A percentile compares a stretch with the other conserved stretches of the same genome.
Conservation (phyloP, 2,888 invertebrate species). For the Aphidius colemani region DNA sequence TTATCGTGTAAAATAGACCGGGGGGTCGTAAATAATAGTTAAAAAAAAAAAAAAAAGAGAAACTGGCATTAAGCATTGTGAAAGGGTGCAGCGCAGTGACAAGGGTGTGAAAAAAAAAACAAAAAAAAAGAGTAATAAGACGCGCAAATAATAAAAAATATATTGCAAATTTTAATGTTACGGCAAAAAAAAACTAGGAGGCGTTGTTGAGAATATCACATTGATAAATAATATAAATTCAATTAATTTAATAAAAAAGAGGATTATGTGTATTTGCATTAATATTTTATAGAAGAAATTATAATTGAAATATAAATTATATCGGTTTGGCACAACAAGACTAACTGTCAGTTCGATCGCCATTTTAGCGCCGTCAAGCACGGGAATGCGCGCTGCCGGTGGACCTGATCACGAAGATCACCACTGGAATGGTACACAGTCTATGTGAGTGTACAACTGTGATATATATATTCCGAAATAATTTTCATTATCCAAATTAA, state of each 20-base stretch:
- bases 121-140: slow-evolving; percentile 7
- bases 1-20: slow-evolving; percentile 27
- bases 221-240: not conserved
- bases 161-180: slow-evolving; percentile 20
- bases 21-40: slow-evolving; percentile 21
- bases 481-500: not conserved
- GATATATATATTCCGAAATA: slow-evolving; percentile 12
- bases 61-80: slow-evolving; percentile 41
- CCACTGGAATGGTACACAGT: slow-evolving; percentile 34
- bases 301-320: not conserved
- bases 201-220: not conserved
- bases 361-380: slow-evolving; percentile 55
- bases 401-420: slow-evolving; percentile 43
- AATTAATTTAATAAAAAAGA: too few relatives aligned
- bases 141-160: slow-evolving; percentile 18
- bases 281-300: too few relatives aligned
- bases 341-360: slow-evolving; percentile 59
- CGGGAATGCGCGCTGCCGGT: slow-evolving; percentile 53
- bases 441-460: slow-evolving; percentile 26
- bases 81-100: slow-evolving; percentile 33
- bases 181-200: slow-evolving; percentile 17
- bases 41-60: slow-evolving; percentile 22
- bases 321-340: slow-evolving; percentile 27
- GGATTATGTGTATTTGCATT: too few relatives aligned
- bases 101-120: slow-evolving; percentile 29